These are phyloP conservation scores for Brachionus asplanchnoidis DNA, from an alignment of 1,140 invertebrate species.

Conservation along the genomic window DNA sequence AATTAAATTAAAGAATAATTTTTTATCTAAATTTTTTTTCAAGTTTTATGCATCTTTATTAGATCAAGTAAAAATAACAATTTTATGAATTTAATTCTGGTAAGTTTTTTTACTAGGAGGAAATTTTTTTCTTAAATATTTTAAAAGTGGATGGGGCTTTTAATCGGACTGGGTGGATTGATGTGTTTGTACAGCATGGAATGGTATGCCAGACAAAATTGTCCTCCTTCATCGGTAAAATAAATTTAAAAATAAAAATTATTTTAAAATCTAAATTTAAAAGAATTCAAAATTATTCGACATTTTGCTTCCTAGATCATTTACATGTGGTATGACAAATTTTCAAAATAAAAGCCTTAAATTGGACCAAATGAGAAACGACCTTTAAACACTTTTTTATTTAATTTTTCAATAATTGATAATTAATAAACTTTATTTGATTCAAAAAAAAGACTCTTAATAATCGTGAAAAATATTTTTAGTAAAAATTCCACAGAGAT, in stretches of 20 bases:
- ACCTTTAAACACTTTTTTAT: not conserved
- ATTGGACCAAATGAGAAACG: not conserved
- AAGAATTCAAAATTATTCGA: conserved; percentile 45
- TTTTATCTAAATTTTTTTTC: not conserved
- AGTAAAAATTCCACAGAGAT: too few species aligned
- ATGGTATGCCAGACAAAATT: conserved; percentile 54
- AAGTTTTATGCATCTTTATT: conserved; percentile 22
- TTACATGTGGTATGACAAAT: conserved; percentile 48
- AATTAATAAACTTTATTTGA: not conserved
- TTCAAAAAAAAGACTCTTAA: too few species aligned
- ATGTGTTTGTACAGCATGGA: conserved; percentile 77
- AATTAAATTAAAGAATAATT: not conserved
- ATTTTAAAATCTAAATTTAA: not conserved
- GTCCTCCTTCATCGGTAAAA: conserved; percentile 27
- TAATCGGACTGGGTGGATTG: conserved; percentile 69
- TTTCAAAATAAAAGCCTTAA: not conserved
- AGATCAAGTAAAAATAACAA: conserved; percentile 23
- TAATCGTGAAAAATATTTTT: too few species aligned
- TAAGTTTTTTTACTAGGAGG: not conserved
- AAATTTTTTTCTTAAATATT: conserved; percentile 63
- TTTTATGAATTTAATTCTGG: conserved; percentile 19
- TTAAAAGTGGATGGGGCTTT: conserved; percentile 69
- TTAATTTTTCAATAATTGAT: conserved; percentile 6
- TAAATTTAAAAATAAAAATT: not conserved
- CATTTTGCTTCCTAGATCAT: conserved; percentile 53